Evolutionary conservation across 2,797 vertebrate genomes (phyloP).

Genomic region (Channallabes apus): DNA sequence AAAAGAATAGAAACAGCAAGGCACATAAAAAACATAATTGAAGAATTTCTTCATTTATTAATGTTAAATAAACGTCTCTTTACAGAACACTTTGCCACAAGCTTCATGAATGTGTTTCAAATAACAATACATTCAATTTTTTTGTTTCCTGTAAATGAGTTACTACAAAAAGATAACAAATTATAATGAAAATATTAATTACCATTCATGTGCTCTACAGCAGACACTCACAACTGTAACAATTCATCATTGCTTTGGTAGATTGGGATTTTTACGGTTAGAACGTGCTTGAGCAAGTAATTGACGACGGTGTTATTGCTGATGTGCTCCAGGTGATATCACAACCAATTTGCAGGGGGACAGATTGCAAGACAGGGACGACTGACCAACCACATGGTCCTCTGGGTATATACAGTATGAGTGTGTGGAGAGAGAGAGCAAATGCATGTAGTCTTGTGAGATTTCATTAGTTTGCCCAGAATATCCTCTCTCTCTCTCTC

Average conservation of each 20-base stretch:
- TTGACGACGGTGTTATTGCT: conserved; percentile 43
- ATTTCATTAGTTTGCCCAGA: conserved; percentile 41
- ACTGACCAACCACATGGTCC: conserved; percentile 42
- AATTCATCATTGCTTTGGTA: background rate
- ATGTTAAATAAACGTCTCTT: background rate
- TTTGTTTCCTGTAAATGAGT: background rate
- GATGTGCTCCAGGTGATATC: conserved; percentile 52
- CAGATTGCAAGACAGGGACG: conserved; percentile 51
- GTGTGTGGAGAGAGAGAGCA: conserved; percentile 26
- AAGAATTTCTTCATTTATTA: background rate
- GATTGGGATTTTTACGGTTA: conserved; percentile 20
- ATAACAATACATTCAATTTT: background rate
- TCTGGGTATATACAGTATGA: conserved; percentile 31
- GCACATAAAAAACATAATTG: background rate
- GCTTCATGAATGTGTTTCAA: background rate
- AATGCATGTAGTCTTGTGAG: conserved; percentile 32
- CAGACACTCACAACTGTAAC: background rate
- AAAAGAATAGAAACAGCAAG: background rate
- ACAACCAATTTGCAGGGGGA: conserved; percentile 53
- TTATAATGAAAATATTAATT: background rate
- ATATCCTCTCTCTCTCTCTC: background rate
- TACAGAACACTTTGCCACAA: background rate
- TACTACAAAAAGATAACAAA: background rate
- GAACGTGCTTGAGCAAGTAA: conserved; percentile 32
- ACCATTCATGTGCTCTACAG: background rate